phyloP scores from a whole-genome alignment of 2,888 invertebrate genomes.

The Trimorus sp. region DNA sequence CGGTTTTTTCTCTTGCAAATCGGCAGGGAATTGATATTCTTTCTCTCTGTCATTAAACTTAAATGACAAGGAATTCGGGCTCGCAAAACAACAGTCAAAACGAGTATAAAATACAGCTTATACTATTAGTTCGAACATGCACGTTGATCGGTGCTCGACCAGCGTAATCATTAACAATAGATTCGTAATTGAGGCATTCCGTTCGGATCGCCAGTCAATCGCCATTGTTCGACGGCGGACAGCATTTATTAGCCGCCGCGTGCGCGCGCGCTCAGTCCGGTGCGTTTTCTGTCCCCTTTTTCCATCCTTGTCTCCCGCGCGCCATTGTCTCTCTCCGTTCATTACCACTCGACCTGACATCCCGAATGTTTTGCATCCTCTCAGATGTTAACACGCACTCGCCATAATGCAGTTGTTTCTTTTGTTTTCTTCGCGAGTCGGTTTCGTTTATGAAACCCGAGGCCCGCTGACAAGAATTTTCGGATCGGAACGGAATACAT shows the following conservation, averaged over 20 bases:
- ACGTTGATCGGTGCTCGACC: slow-evolving; percentile 69
- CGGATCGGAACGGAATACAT: slow-evolving; percentile 7
- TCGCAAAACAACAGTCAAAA: slow-evolving; percentile 64
- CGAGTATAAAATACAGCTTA: slow-evolving; percentile 60
- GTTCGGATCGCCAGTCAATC: slow-evolving; percentile 70
- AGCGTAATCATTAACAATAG: slow-evolving; percentile 75
- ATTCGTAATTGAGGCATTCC: slow-evolving; percentile 75
- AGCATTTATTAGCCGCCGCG: slow-evolving; percentile 59
- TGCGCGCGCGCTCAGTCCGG: slow-evolving; percentile 31
- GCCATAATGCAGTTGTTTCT: slow-evolving; percentile 46
- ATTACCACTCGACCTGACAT: slow-evolving; percentile 60
- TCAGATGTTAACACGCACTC: slow-evolving; percentile 60
- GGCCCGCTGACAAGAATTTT: slow-evolving; percentile 11
- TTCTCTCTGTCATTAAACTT: slow-evolving; percentile 6
- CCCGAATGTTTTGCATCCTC: slow-evolving; percentile 58
- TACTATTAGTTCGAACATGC: slow-evolving; percentile 64
- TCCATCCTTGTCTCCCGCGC: slow-evolving; percentile 35
- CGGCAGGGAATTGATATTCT: no score
- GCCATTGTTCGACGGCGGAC: slow-evolving; percentile 65
- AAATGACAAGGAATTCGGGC: slow-evolving; percentile 52
- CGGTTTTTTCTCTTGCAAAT: no score
- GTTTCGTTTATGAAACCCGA: slow-evolving; percentile 29
- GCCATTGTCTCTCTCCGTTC: slow-evolving; percentile 56
- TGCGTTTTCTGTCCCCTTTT: slow-evolving; percentile 44
- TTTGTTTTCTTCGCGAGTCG: slow-evolving; percentile 41